These are phyloP conservation scores for Puntigrus tetrazona DNA, from an alignment of 2,113 vertebrate genomes.

Conservation along the genomic window DNA sequence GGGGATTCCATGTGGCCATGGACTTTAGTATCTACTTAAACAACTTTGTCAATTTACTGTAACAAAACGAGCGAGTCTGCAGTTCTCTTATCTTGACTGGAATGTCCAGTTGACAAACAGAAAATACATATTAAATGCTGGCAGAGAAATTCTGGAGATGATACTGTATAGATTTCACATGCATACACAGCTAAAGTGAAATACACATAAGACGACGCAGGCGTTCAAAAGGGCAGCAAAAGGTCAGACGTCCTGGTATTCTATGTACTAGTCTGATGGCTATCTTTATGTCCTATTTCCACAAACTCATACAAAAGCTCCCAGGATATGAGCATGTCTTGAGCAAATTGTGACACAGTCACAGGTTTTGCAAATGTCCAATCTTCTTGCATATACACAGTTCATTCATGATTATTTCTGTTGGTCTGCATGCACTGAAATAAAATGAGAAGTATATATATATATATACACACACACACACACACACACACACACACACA, in stretches of 20 bases:
- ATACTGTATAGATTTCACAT: neutral
- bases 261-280: slow-evolving; percentile 4
- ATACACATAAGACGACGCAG: neutral
- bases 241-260: slow-evolving; percentile 18
- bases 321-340: neutral
- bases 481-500: too few relatives aligned
- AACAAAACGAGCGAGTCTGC: neutral
- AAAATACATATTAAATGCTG: neutral
- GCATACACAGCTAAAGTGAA: neutral
- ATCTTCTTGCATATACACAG: neutral
- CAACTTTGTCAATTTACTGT: neutral
- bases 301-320: slow-evolving; percentile 20
- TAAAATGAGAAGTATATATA: neutral
- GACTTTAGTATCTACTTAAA: neutral
- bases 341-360: neutral
- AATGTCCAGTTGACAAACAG: neutral
- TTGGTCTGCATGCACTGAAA: neutral
- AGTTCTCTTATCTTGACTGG: neutral
- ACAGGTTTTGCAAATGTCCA: neutral
- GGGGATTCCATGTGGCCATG: neutral
- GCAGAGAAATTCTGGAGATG: neutral
- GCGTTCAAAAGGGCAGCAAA: neutral
- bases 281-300: slow-evolving; percentile 1
- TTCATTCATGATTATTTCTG: neutral
- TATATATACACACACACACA: too few relatives aligned